A percentile compares a stretch with the other conserved stretches of the same genome.
phyloP scores from a whole-genome alignment of 2,113 vertebrate genomes.

The Uropsilus gracilis region DNA sequence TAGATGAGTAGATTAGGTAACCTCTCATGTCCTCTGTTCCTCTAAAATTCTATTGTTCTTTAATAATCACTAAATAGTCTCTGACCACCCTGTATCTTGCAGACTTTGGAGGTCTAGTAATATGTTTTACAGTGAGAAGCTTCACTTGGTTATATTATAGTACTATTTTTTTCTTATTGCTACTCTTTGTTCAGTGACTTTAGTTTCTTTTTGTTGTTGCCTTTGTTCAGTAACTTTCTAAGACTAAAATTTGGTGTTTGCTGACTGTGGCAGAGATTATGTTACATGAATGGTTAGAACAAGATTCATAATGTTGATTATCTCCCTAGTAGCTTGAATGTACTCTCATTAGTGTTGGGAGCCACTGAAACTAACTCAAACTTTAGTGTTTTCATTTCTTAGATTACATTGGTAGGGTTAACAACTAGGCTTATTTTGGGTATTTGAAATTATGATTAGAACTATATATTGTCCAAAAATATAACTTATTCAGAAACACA shows the following conservation, averaged over 20 bases:
- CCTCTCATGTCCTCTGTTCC: background rate
- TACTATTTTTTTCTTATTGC: background rate
- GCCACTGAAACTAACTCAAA: background rate
- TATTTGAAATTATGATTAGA: background rate
- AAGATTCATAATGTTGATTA: background rate
- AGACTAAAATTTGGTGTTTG: background rate
- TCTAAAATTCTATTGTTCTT: background rate
- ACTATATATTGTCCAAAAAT: background rate
- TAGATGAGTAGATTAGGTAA: background rate
- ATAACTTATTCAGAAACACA: background rate
- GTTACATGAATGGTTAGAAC: background rate
- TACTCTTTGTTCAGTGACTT: too few relatives aligned
- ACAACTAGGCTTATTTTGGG: background rate
- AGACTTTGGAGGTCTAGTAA: background rate
- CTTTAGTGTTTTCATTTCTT: background rate
- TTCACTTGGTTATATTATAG: background rate
- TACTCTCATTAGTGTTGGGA: background rate
- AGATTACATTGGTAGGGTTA: conserved; percentile 12
- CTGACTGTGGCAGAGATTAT: background rate
- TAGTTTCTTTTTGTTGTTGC: too few relatives aligned
- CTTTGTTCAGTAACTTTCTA: background rate
- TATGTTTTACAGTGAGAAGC: background rate
- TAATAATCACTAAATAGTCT: background rate
- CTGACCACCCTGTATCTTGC: background rate
- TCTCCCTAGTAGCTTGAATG: background rate